Evolutionary conservation across 2,113 vertebrate species (phyloP).

Genomic region (Cavia porcellus): DNA sequence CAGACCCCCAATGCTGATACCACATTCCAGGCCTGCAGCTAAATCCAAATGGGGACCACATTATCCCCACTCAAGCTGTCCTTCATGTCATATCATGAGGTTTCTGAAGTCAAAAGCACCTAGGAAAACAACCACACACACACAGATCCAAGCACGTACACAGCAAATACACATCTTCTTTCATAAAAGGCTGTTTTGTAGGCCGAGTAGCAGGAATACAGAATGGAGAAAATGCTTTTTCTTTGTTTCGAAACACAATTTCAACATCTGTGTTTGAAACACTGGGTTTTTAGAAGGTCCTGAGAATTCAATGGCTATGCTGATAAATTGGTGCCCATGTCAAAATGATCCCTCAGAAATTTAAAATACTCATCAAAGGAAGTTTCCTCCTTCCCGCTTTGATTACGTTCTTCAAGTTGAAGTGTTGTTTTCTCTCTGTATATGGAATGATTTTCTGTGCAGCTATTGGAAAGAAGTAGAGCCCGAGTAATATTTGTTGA

Average conservation of each 20-base stretch:
- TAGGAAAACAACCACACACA: neutral
- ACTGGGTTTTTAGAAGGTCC: neutral
- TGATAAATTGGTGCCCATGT: neutral
- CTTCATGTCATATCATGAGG: neutral
- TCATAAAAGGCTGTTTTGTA: slow-evolving; percentile 23
- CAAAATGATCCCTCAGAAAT: neutral
- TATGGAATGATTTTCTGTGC: slow-evolving; percentile 37
- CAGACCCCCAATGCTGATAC: slow-evolving; percentile 43
- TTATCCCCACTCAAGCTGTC: neutral
- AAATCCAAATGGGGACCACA: slow-evolving; percentile 28
- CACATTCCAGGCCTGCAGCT: slow-evolving; percentile 11
- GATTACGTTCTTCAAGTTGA: slow-evolving; percentile 60
- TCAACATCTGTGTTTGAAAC: neutral
- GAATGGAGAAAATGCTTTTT: neutral
- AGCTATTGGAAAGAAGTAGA: slow-evolving; percentile 7
- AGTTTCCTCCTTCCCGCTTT: neutral
- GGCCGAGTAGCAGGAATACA: neutral
- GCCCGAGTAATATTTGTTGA: slow-evolving; percentile 36
- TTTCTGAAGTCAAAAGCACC: neutral
- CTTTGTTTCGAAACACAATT: slow-evolving; percentile 56
- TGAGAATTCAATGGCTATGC: neutral
- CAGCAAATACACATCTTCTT: neutral
- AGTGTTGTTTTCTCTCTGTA: slow-evolving; percentile 50
- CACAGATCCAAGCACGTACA: no score
- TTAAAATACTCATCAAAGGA: neutral